Conservation (phyloP, 2,797 vertebrate genomes). For the Tokudaia tokunoshimensis region DNA sequence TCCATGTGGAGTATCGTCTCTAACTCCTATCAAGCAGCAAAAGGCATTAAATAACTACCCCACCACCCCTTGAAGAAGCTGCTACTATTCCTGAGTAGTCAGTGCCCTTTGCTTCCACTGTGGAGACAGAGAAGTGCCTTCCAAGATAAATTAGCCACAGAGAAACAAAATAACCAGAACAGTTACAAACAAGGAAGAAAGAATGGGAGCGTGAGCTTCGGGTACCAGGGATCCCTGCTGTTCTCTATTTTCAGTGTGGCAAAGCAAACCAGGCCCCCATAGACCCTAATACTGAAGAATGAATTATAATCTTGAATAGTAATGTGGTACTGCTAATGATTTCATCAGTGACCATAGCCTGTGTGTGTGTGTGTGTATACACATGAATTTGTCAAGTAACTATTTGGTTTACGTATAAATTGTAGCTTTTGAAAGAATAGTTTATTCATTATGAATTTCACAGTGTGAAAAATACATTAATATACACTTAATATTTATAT, state of each 20-base stretch:
- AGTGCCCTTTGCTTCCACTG: conserved; percentile 56
- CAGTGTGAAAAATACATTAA: conserved; percentile 20
- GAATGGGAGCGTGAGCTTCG: conserved; percentile 63
- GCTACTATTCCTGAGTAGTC: conserved; percentile 12
- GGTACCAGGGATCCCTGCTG: conserved; percentile 73
- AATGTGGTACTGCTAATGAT: conserved; percentile 77
- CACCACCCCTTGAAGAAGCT: conserved; percentile 58
- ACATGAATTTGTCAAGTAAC: conserved; percentile 73
- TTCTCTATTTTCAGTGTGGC: conserved; percentile 72
- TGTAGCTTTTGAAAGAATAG: conserved; percentile 71
- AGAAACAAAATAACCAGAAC: conserved; percentile 67
- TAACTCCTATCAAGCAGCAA: conserved; percentile 30
- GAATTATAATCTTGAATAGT: conserved; percentile 78
- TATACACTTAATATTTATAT: not conserved
- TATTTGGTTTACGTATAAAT: conserved; percentile 70
- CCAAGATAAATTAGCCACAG: conserved; percentile 64
- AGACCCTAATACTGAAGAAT: conserved; percentile 77
- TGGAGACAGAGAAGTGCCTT: conserved; percentile 37
- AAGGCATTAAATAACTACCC: not conserved
- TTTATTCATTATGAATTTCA: conserved; percentile 73
- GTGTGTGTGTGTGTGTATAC: conserved; percentile 19
- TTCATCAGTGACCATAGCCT: conserved; percentile 77
- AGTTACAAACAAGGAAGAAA: conserved; percentile 70
- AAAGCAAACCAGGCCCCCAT: conserved; percentile 80
- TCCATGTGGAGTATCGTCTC: not conserved